phyloP scores from a whole-genome alignment of 2,888 invertebrate species.

The Lepidochitona cinerea region DNA sequence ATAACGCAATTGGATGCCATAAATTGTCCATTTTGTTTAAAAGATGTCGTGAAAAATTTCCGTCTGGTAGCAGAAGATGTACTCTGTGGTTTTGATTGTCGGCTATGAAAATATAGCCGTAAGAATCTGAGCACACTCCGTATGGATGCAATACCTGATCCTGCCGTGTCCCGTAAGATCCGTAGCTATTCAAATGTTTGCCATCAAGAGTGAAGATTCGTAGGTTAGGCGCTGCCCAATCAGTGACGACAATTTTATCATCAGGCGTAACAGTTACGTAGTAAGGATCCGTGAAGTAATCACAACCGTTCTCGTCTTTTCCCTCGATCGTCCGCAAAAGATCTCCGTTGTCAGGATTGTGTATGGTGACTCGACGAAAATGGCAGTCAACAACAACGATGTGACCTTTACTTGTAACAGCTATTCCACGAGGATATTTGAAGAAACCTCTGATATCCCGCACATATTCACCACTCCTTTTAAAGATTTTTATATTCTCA shows the following conservation, averaged over 20 bases:
- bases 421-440: constrained; percentile 62
- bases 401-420: constrained; percentile 46
- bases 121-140: constrained; percentile 58
- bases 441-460: constrained; percentile 47
- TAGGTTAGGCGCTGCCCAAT: constrained; percentile 62
- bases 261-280: constrained; percentile 56
- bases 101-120: constrained; percentile 61
- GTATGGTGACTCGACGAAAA: constrained; percentile 49
- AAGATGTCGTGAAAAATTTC: constrained; percentile 51
- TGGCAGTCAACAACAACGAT: constrained; percentile 63
- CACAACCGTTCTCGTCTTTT: constrained; percentile 33
- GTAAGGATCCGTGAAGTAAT: constrained; percentile 60
- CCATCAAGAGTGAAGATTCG: constrained; percentile 55
- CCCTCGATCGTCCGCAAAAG: constrained; percentile 45
- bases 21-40: constrained; percentile 48
- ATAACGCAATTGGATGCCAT: constrained; percentile 62
- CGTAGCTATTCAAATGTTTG: constrained; percentile 47
- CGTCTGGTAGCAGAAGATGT: constrained; percentile 57
- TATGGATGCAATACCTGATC: constrained; percentile 60
- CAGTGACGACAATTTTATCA: constrained; percentile 60
- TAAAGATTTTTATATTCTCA: constrained; percentile 58
- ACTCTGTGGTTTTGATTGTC: constrained; percentile 62
- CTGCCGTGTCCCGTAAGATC: constrained; percentile 51
- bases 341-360: constrained; percentile 46
- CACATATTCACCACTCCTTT: constrained; percentile 41